Conservation (phyloP, 2,888 invertebrate genomes). For the Drosophila koepferae region DNA sequence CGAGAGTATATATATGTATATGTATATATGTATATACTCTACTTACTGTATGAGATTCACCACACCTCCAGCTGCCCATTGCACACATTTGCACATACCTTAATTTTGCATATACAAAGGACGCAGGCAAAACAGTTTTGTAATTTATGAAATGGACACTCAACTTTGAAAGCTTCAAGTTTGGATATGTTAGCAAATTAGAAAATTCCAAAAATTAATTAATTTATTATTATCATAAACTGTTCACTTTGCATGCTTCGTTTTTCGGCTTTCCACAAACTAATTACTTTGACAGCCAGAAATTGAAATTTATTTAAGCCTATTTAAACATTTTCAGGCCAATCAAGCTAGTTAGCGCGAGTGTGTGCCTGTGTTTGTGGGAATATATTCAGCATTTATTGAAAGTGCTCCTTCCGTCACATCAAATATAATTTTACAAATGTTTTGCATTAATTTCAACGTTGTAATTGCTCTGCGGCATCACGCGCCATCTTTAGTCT, state of each 20-base stretch:
- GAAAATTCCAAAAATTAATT: not conserved
- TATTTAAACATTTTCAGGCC: constrained; percentile 15
- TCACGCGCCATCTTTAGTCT: constrained; percentile 2
- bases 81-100: not conserved
- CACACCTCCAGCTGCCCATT: not conserved
- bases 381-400: constrained; percentile 6
- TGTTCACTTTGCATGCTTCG: not conserved
- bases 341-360: constrained; percentile 7
- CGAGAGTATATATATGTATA: too few relatives aligned
- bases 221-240: not conserved
- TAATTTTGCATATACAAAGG: not conserved
- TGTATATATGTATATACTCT: too few relatives aligned
- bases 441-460: constrained; percentile 51
- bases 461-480: constrained; percentile 47
- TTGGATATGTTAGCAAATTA: too few relatives aligned
- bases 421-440: constrained; percentile 52
- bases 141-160: not conserved
- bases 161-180: not conserved
- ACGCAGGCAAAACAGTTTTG: not conserved
- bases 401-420: constrained; percentile 22
- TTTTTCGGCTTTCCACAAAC: not conserved
- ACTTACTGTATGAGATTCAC: too few relatives aligned
- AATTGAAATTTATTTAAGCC: constrained; percentile 11
- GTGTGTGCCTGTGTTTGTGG: not conserved
- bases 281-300: not conserved